Evolutionary conservation across 2,888 invertebrate species (phyloP).

Genomic region (Tenthredo notha): DNA sequence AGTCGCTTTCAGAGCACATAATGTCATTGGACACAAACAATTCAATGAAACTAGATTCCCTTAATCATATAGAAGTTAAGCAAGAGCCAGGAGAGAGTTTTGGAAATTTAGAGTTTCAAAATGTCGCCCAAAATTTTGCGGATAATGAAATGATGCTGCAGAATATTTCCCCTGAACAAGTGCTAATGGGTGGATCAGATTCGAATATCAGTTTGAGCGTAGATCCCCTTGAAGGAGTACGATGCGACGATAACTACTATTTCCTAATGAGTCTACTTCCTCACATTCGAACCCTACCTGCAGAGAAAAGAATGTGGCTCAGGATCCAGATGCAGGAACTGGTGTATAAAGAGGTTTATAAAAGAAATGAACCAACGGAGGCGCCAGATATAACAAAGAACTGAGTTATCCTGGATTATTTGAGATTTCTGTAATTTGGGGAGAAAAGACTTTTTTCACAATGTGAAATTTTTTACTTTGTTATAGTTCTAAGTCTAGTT

Average conservation of each 20-base stretch:
- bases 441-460: conserved; percentile 18
- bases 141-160: conserved; percentile 73
- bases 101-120: conserved; percentile 69
- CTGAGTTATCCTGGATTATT: conserved; percentile 13
- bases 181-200: conserved; percentile 69
- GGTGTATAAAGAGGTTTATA: conserved; percentile 75
- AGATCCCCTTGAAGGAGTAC: conserved; percentile 69
- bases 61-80: conserved; percentile 67
- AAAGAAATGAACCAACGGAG: conserved; percentile 60
- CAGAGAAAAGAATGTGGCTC: conserved; percentile 74
- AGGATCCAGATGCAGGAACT: conserved; percentile 77
- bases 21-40: conserved; percentile 59
- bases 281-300: conserved; percentile 73
- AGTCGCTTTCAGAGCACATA: conserved; percentile 55
- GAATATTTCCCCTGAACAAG: conserved; percentile 72
- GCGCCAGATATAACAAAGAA: neutral
- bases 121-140: conserved; percentile 65
- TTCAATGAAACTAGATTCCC: conserved; percentile 61
- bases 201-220: conserved; percentile 65
- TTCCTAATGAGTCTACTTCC: conserved; percentile 77
- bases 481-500: conserved; percentile 19
- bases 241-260: conserved; percentile 76
- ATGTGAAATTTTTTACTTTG: conserved; percentile 35
- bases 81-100: conserved; percentile 70
- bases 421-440: neutral